phyloP scores from a whole-genome alignment of 2,797 vertebrate genomes.

The Urocyon cinereoargenteus region DNA sequence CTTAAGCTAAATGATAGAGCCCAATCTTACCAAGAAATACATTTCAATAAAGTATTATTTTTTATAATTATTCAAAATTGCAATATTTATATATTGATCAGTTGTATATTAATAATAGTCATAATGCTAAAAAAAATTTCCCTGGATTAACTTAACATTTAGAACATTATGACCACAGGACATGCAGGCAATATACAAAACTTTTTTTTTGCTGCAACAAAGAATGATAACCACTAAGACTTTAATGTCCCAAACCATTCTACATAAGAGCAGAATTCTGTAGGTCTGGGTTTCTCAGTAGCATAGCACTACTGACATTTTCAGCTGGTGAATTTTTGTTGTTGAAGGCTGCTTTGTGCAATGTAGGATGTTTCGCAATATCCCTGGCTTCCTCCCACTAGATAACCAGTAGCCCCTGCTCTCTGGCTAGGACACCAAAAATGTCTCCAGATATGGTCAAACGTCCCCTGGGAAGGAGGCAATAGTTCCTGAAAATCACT shows the following conservation, averaged over 20 bases:
- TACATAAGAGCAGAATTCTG: neutral
- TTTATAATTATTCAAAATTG: constrained; percentile 29
- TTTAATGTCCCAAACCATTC: neutral
- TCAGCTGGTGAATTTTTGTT: neutral
- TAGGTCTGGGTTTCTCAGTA: neutral
- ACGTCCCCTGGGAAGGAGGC: neutral
- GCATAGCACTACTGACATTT: neutral
- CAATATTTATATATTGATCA: constrained; percentile 32
- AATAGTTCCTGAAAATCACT: neutral
- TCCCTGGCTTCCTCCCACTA: neutral
- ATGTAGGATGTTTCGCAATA: neutral
- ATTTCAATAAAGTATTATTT: constrained; percentile 23
- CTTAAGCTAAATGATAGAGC: neutral
- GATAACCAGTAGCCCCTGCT: neutral
- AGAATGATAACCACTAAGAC: neutral
- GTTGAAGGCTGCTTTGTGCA: neutral
- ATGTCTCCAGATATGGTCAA: neutral
- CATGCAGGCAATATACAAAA: neutral
- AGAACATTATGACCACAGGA: neutral
- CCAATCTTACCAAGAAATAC: constrained; percentile 18
- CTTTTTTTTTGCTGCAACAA: neutral
- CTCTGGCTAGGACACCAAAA: neutral
- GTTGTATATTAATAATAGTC: neutral
- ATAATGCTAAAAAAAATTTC: neutral
- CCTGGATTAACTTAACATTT: constrained; percentile 30